A percentile compares a stretch with the other conserved stretches of the same genome.
Conservation (phyloP, 2,888 invertebrate genomes). For the Watsonalla binaria region DNA sequence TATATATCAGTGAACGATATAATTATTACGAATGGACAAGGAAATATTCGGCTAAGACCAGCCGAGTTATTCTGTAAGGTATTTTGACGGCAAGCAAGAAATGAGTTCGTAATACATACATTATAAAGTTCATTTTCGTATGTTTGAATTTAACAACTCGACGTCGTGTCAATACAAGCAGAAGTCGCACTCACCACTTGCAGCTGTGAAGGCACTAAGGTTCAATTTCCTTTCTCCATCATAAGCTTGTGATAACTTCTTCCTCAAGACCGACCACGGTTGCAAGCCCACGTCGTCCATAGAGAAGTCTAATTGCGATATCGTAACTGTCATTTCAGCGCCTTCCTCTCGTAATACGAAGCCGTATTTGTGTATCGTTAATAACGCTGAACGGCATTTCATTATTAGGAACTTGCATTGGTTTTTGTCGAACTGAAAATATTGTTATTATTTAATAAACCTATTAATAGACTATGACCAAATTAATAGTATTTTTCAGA, state of each 20-base stretch:
- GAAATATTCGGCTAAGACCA: too few species aligned
- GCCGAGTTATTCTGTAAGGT: too few species aligned
- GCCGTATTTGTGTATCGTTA: conserved; percentile 45
- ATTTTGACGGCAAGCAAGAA: too few species aligned
- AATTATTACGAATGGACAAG: not conserved
- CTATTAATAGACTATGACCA: too few species aligned
- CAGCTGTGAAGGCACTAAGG: conserved; percentile 46
- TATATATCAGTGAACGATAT: too few species aligned
- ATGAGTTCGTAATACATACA: too few species aligned
- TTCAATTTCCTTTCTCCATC: conserved; percentile 31
- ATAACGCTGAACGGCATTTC: conserved; percentile 34
- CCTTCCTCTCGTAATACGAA: conserved; percentile 39
- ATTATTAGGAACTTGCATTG: conserved; percentile 59
- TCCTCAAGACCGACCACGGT: conserved; percentile 46
- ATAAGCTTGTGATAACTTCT: conserved; percentile 24
- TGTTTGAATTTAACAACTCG: too few species aligned
- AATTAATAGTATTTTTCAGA: too few species aligned
- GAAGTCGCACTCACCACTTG: conserved; percentile 36
- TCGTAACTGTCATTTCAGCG: conserved; percentile 33
- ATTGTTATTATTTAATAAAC: not conserved
- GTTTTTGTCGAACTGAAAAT: conserved; percentile 42
- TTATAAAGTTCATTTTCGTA: too few species aligned
- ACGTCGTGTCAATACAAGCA: too few species aligned
- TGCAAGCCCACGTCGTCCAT: conserved; percentile 42
- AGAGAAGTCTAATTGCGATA: conserved; percentile 25